These are phyloP conservation scores for Drosophila monieri DNA, from an alignment of 2,888 invertebrate genomes.

Conservation along the genomic window DNA sequence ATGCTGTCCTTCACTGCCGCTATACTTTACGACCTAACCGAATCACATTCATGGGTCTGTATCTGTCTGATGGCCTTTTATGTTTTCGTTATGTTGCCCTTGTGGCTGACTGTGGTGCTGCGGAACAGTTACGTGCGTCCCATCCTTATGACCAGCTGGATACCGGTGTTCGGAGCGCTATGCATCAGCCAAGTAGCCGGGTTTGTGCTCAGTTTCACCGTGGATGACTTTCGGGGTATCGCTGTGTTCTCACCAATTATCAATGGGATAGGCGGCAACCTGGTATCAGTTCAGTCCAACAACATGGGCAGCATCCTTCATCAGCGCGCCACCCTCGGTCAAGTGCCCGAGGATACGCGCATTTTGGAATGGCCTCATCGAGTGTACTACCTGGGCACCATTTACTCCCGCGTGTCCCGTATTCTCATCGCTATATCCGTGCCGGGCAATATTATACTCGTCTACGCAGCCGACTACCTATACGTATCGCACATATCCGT, in stretches of 20 bases:
- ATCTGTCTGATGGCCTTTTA: slow-evolving; percentile 21
- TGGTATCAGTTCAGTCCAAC: slow-evolving; percentile 93
- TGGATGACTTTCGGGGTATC: slow-evolving; percentile 30
- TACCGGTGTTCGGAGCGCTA: slow-evolving; percentile 44
- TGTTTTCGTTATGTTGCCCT: slow-evolving; percentile 32
- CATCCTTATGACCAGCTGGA: slow-evolving; percentile 39
- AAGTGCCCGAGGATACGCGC: slow-evolving; percentile 25
- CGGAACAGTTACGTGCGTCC: slow-evolving; percentile 33
- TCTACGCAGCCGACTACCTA: slow-evolving; percentile 38
- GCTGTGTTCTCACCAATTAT: slow-evolving; percentile 88
- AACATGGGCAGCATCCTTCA: slow-evolving; percentile 89
- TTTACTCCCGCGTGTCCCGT: slow-evolving; percentile 45
- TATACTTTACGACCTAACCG: slow-evolving; percentile 6
- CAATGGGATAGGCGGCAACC: slow-evolving; percentile 87
- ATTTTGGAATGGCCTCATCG: slow-evolving; percentile 37
- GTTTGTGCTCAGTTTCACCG: slow-evolving; percentile 29
- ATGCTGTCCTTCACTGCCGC: slow-evolving; percentile 49
- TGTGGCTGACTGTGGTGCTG: slow-evolving; percentile 33
- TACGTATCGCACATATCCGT: slow-evolving; percentile 10
- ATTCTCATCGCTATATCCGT: slow-evolving; percentile 43
- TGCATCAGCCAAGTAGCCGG: slow-evolving; percentile 43
- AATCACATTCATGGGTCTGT: slow-evolving; percentile 14
- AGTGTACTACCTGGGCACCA: slow-evolving; percentile 28
- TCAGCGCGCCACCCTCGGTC: slow-evolving; percentile 20
- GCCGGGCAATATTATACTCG: slow-evolving; percentile 30